These are phyloP conservation scores for Caenorhabditis japonica DNA, from an alignment of 2,888 invertebrate species.

Conservation along the genomic window DNA sequence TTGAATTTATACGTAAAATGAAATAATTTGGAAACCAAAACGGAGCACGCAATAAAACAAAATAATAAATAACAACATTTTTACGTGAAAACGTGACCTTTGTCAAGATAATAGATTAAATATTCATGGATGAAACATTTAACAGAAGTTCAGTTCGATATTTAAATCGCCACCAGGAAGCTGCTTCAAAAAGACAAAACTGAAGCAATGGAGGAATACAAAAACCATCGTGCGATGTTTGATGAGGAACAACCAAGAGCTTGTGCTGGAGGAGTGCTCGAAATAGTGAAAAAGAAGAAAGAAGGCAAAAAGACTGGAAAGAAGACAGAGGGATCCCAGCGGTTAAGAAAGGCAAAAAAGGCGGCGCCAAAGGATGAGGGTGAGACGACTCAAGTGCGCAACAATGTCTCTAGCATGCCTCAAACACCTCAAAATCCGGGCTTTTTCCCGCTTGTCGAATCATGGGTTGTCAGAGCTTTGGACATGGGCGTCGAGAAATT, in stretches of 20 bases:
- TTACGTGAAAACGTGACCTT: too few species aligned
- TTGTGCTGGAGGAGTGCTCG: not conserved
- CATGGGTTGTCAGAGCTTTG: slow-evolving; percentile 53
- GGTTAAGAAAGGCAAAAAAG: slow-evolving; percentile 12
- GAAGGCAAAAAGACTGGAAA: slow-evolving; percentile 1
- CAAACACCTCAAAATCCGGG: not conserved
- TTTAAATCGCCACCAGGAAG: too few species aligned
- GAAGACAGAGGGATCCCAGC: slow-evolving; percentile 15
- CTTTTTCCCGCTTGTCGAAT: slow-evolving; percentile 22
- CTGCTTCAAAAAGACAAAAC: too few species aligned
- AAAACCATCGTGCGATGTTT: not conserved
- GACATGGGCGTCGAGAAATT: slow-evolving; percentile 61
- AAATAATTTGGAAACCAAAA: too few species aligned
- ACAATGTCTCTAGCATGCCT: not conserved
- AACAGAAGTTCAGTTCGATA: too few species aligned
- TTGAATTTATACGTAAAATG: too few species aligned
- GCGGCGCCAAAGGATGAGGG: slow-evolving; percentile 20
- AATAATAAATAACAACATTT: too few species aligned
- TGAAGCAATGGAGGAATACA: too few species aligned
- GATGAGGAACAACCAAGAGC: not conserved
- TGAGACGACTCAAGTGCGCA: slow-evolving; percentile 24
- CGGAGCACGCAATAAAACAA: too few species aligned
- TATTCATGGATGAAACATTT: too few species aligned
- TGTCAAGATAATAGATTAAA: too few species aligned
- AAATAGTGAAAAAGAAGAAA: slow-evolving; percentile 9